phyloP scores from a whole-genome alignment of 2,113 vertebrate genomes.

The Phalacrocorax aristotelis region DNA sequence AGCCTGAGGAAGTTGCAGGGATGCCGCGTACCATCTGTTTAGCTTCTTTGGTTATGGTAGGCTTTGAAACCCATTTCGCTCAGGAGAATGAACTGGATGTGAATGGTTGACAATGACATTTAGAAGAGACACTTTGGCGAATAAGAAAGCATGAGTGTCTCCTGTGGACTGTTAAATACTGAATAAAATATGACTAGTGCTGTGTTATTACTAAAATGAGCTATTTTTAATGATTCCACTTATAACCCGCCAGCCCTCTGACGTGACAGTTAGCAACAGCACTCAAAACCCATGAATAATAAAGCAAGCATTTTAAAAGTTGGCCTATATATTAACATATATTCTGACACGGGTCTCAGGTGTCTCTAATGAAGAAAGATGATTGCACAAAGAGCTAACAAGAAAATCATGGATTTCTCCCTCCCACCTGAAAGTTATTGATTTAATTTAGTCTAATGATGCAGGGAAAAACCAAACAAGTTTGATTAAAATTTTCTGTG shows the following conservation, averaged over 20 bases:
- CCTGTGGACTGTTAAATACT: conserved; percentile 35
- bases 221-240: conserved; percentile 53
- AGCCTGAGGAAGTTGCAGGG: neutral
- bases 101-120: conserved; percentile 33
- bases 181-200: conserved; percentile 33
- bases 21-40: conserved; percentile 6
- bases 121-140: conserved; percentile 43
- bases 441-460: conserved; percentile 52
- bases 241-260: neutral
- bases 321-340: conserved; percentile 14
- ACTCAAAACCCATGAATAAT: conserved; percentile 20
- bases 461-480: conserved; percentile 1
- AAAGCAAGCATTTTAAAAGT: conserved; percentile 33
- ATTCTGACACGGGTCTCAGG: neutral
- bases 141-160: neutral
- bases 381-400: conserved; percentile 20
- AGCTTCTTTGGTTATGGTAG: neutral
- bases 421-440: conserved; percentile 33
- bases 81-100: conserved; percentile 13
- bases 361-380: conserved; percentile 32
- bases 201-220: conserved; percentile 43
- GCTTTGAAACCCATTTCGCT: conserved; percentile 28
- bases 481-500: conserved; percentile 39
- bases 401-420: conserved; percentile 22
- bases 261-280: neutral